Evolutionary conservation across 2,888 invertebrate species (phyloP).

Genomic region (Cryptocephalus moraei): DNA sequence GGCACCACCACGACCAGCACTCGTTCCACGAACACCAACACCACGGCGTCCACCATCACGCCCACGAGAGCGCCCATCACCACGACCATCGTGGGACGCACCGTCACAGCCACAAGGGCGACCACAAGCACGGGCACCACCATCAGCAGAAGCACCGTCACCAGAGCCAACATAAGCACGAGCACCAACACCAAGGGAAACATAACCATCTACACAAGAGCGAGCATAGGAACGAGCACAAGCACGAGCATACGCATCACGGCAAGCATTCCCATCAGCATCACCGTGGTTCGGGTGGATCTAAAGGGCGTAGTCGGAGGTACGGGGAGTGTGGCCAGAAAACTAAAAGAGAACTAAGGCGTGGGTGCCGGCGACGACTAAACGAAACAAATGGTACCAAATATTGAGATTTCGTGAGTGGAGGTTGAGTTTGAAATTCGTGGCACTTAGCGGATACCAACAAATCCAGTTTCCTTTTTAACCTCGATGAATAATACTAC

Average conservation of each 20-base stretch:
- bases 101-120: constrained; percentile 10
- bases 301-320: too few relatives aligned
- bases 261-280: constrained; percentile 17
- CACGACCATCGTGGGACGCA: constrained; percentile 13
- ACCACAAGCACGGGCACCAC: constrained; percentile 12
- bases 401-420: too few relatives aligned
- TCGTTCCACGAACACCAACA: neutral
- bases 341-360: too few relatives aligned
- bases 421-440: too few relatives aligned
- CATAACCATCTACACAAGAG: constrained; percentile 15
- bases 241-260: constrained; percentile 16
- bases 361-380: too few relatives aligned
- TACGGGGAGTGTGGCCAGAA: too few relatives aligned
- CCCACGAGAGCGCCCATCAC: constrained; percentile 11
- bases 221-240: constrained; percentile 11
- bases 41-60: constrained; percentile 1
- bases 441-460: too few relatives aligned
- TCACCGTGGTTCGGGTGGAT: constrained; percentile 8
- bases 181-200: constrained; percentile 14
- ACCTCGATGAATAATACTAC: too few relatives aligned
- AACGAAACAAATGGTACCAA: too few relatives aligned
- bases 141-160: constrained; percentile 15
- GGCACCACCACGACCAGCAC: constrained; percentile 8
- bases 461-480: too few relatives aligned
- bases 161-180: constrained; percentile 12